Conservation (phyloP, 2,113 vertebrate species). For the Callipepla californica region DNA sequence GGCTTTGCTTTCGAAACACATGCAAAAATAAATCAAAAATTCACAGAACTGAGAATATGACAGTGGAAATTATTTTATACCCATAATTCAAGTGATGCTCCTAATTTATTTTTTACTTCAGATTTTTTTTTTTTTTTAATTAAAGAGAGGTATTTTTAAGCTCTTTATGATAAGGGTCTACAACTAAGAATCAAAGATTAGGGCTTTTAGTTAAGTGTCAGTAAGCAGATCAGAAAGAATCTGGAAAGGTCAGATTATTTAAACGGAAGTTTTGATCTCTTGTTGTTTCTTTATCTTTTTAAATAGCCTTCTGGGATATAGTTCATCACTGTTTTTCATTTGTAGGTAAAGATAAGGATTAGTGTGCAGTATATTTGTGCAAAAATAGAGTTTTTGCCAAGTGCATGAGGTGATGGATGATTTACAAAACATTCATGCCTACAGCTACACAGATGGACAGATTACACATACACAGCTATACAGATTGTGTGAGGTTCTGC, state of each 20-base stretch:
- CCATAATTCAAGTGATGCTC: neutral
- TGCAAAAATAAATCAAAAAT: neutral
- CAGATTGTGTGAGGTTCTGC: neutral
- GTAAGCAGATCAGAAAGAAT: conserved; percentile 8
- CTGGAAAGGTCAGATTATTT: neutral
- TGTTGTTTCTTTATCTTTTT: neutral
- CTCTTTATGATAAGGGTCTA: neutral
- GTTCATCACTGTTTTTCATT: neutral
- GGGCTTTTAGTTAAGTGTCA: neutral
- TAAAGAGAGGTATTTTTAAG: neutral
- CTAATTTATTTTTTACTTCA: neutral
- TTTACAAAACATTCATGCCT: neutral
- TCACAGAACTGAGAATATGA: neutral
- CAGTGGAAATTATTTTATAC: neutral
- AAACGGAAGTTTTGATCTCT: neutral
- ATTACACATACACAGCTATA: neutral
- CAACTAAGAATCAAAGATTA: neutral
- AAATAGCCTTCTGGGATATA: neutral
- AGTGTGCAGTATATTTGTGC: neutral
- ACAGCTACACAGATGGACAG: neutral
- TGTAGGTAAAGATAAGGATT: neutral
- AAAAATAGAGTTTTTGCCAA: neutral
- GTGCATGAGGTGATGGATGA: neutral
- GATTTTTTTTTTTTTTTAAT: neutral
- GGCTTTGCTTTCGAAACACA: neutral